Evolutionary conservation across 2,113 vertebrate species (phyloP).

Genomic region (Baryphthengus martii): DNA sequence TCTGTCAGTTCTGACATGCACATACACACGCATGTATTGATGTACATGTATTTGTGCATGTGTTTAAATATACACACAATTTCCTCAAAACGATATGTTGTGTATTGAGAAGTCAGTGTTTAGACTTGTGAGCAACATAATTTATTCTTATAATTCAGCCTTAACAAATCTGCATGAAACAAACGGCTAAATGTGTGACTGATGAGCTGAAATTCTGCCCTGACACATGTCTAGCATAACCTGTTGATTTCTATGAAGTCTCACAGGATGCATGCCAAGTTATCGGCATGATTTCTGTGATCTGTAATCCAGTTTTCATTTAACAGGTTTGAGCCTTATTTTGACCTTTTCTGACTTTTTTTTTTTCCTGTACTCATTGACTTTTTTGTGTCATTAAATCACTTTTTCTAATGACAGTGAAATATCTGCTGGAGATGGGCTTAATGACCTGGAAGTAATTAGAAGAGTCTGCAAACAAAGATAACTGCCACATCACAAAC

Average conservation of each 20-base stretch:
- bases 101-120: not conserved
- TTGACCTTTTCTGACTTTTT: constrained; percentile 9
- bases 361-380: not conserved
- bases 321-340: not conserved
- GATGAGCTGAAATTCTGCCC: not conserved
- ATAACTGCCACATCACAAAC: constrained; percentile 60
- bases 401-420: constrained; percentile 65
- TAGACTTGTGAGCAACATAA: not conserved
- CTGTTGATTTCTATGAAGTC: not conserved
- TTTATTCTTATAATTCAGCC: not conserved
- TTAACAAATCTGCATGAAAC: not conserved
- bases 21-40: not conserved
- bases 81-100: not conserved
- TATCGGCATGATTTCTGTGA: not conserved
- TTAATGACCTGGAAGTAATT: constrained; percentile 76
- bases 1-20: not conserved
- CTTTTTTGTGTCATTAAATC: constrained; percentile 51
- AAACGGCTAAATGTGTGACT: not conserved
- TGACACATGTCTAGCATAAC: not conserved
- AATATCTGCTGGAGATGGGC: constrained; percentile 59
- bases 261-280: not conserved
- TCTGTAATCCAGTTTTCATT: constrained; percentile 6
- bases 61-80: not conserved
- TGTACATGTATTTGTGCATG: not conserved
- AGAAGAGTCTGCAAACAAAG: constrained; percentile 67